Evolutionary conservation across 2,113 vertebrate species (phyloP).

Genomic region (Atrichornis clamosus): DNA sequence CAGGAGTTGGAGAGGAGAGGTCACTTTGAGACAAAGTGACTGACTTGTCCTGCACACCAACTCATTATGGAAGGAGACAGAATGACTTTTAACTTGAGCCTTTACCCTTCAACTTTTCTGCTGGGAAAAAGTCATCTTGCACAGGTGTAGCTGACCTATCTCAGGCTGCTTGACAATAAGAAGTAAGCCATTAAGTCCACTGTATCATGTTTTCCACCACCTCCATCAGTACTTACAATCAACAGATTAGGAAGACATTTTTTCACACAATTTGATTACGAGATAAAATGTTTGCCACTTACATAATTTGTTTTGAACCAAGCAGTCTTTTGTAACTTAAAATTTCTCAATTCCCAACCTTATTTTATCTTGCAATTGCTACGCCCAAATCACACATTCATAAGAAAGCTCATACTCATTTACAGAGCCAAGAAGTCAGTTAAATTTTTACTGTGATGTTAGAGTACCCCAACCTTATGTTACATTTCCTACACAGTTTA

Average conservation of each 20-base stretch:
- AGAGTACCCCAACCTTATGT: neutral
- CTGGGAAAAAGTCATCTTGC: neutral
- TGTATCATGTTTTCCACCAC: constrained; percentile 56
- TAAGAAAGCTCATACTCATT: neutral
- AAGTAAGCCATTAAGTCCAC: neutral
- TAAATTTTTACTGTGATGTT: neutral
- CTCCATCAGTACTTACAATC: constrained; percentile 46
- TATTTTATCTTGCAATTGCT: neutral
- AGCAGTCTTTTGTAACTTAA: neutral
- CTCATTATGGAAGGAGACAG: neutral
- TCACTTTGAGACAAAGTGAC: neutral
- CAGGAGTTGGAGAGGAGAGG: neutral
- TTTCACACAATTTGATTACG: constrained; percentile 8
- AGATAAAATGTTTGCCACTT: neutral
- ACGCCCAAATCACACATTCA: neutral
- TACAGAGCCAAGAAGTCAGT: neutral
- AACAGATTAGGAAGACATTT: constrained; percentile 20
- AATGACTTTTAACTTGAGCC: neutral
- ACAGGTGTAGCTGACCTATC: neutral
- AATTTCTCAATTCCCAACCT: neutral
- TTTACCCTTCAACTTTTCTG: neutral
- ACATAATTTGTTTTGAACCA: neutral
- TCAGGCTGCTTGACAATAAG: neutral
- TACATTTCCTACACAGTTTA: neutral
- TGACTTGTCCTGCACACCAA: neutral